These are phyloP conservation scores for Ormyrus thymus DNA, from an alignment of 2,888 invertebrate genomes.

Conservation along the genomic window DNA sequence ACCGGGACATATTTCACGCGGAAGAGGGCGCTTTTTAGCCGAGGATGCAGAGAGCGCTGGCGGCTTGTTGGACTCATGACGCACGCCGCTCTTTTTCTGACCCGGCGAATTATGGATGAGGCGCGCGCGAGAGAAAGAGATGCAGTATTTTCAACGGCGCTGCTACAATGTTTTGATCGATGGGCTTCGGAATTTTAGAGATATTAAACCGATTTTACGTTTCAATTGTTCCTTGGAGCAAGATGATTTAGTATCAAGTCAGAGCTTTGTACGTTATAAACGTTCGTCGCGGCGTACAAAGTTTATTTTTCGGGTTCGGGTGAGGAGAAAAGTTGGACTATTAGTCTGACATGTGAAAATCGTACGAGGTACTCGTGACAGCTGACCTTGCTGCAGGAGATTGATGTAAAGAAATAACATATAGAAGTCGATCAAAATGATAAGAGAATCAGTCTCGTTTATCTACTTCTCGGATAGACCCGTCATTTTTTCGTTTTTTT, in stretches of 20 bases:
- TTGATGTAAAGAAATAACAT: not conserved
- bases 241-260: not conserved
- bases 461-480: not conserved
- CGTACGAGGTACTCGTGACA: not conserved
- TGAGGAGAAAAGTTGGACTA: not conserved
- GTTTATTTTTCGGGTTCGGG: too few relatives aligned
- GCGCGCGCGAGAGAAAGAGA: not conserved
- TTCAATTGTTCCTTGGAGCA: not conserved
- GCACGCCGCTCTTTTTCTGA: not conserved
- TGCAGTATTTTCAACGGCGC: constrained; percentile 20
- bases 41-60: too few relatives aligned
- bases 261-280: too few relatives aligned
- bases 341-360: not conserved
- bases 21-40: too few relatives aligned
- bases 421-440: constrained; percentile 8
- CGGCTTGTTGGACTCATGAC: not conserved
- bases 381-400: constrained; percentile 3
- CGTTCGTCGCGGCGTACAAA: too few relatives aligned
- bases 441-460: constrained; percentile 33
- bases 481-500: not conserved
- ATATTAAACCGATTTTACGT: not conserved
- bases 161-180: constrained; percentile 34
- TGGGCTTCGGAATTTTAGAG: constrained; percentile 9
- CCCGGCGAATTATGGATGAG: constrained; percentile 43
- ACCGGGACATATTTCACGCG: too few relatives aligned